These are phyloP conservation scores for Cataglyphis rosenhaueri DNA, from an alignment of 2,888 invertebrate species.

Conservation along the genomic window DNA sequence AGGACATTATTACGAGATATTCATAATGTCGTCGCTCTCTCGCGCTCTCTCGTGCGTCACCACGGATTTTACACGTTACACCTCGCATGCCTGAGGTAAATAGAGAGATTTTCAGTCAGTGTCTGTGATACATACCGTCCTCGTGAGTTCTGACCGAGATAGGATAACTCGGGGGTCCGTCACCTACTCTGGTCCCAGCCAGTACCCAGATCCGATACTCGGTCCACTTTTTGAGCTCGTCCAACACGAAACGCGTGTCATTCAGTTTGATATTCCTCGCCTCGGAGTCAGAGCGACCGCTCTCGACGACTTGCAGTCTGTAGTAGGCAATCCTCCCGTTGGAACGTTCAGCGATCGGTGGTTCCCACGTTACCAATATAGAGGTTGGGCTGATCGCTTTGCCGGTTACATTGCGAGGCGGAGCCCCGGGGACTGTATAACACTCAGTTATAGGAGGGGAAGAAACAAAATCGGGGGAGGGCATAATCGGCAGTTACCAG, in stretches of 20 bases:
- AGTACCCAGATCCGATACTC: constrained; percentile 98
- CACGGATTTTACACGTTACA: constrained; percentile 69
- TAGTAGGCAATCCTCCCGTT: constrained; percentile 98
- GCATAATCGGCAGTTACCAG: constrained; percentile 51
- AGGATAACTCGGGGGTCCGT: constrained; percentile 97
- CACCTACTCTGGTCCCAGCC: constrained; percentile 98
- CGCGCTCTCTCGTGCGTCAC: constrained; percentile 14
- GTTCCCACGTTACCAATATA: constrained; percentile 96
- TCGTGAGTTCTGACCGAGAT: constrained; percentile 97
- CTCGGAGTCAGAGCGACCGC: constrained; percentile 93
- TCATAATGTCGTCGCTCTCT: not conserved
- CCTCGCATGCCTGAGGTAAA: constrained; percentile 65
- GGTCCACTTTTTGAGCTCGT: constrained; percentile 97
- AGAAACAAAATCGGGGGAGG: constrained; percentile 67
- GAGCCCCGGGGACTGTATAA: constrained; percentile 96
- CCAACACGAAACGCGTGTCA: constrained; percentile 92
- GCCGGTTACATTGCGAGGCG: constrained; percentile 97
- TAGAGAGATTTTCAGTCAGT: constrained; percentile 74
- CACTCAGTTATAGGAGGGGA: constrained; percentile 86
- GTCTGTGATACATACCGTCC: constrained; percentile 95
- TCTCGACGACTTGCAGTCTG: constrained; percentile 96
- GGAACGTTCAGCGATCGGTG: constrained; percentile 95
- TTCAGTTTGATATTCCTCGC: constrained; percentile 93
- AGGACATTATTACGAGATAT: not conserved
- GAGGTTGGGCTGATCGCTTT: constrained; percentile 95